Base-by-base conservation (phyloP, 2,797 vertebrate species). In the Eulemur albifrons region DNA sequence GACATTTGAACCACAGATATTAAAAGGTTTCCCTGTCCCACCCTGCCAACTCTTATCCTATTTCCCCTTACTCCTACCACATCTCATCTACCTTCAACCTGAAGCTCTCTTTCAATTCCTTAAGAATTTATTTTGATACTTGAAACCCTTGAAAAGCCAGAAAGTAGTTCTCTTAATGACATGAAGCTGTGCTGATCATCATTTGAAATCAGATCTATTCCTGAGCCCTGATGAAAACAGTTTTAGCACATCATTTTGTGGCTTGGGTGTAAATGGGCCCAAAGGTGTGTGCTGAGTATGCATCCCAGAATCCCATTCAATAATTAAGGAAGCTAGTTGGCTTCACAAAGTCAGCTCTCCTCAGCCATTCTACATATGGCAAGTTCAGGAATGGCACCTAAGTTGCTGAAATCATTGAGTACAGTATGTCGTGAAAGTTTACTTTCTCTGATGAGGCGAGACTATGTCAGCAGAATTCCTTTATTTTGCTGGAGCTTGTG, bases 381-480 rank as follows among this genome's bases (percentile, higher is more conserved):
- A 97, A 82, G 45, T 90, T 97, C 93, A 97, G 93, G 92, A 98
- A 98, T 79, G 94, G 93, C 52, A 10, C 89, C 93, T 96, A 93
- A 96, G 94, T 96, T 98, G 96, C 97, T 98, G 97, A 98, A 98
- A 97, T 97, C 97, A 95, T 48, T 98, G 96, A 97, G 79, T 95
- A 85, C 93, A 83, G 95, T 98, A 98, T 98, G 95, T 98, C 59
- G 97, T 97, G 93, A 98, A 98, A 98, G 93, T 97, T 97, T 97
- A 97, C 95, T 97, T 97, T 97, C 97, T 98, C 69, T 0, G 70
- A 96, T 90, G 93, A 96, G 95, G 88, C 72, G 70, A 90, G 61
- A 90, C 85, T 80, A 32, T 94, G 95, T 98, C 97, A 98, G 96
- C 96, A 98, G 96, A 98, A 97, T 97, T 98, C 77, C 88, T 97